Conservation (phyloP, 2,888 invertebrate genomes). For the Amitus sp. region DNA sequence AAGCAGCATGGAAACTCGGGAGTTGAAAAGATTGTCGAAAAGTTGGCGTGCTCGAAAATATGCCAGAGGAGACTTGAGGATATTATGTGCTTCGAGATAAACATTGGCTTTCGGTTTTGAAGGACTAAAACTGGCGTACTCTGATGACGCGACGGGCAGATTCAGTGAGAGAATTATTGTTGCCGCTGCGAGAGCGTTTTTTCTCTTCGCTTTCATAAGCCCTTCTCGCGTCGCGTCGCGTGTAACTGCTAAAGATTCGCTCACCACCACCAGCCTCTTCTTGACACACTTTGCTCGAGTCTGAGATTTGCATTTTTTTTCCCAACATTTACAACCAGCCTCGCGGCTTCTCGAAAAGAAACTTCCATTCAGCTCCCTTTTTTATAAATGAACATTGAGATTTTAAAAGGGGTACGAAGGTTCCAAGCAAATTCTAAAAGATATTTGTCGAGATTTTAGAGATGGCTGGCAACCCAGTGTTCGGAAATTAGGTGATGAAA, state of each 20-base stretch:
- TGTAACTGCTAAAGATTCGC: conserved; percentile 14
- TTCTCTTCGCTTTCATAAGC: conserved; percentile 20
- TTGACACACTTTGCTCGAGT: conserved; percentile 18
- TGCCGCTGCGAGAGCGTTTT: no score
- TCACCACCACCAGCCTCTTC: conserved; percentile 12
- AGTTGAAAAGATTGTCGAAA: no score
- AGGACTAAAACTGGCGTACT: conserved; percentile 14
- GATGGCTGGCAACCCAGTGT: no score
- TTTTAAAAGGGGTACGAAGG: no score
- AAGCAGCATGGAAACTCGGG: no score
- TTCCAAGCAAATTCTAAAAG: no score
- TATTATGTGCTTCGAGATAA: conserved; percentile 1
- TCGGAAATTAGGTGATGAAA: no score
- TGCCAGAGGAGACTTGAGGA: no score
- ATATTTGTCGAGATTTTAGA: no score
- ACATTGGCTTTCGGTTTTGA: conserved; percentile 12
- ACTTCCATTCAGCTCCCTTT: not conserved
- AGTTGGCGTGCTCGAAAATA: no score
- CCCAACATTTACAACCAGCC: conserved; percentile 3
- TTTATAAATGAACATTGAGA: no score
- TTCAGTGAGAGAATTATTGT: conserved; percentile 19
- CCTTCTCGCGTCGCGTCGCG: conserved; percentile 12
- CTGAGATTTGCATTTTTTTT: conserved; percentile 12
- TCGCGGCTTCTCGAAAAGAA: not conserved
- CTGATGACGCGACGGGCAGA: conserved; percentile 6